Base-by-base conservation (phyloP, 2,888 invertebrate genomes). In the Metallyticus violacea region DNA sequence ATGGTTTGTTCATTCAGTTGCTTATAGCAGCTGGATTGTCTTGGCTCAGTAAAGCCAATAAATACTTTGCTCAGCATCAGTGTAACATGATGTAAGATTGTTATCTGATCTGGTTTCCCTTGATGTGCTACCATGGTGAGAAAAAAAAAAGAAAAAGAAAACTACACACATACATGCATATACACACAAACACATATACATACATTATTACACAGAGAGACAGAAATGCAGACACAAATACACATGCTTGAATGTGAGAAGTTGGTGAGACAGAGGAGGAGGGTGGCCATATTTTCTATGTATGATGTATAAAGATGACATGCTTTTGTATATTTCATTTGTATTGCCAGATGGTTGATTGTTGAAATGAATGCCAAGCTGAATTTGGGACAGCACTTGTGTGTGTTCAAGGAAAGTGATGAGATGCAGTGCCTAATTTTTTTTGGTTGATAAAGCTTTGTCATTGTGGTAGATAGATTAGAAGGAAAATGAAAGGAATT, bases 281-380 rank as follows among this genome's bases (percentile, higher is more conserved):
- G 79, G 85, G 26, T 1, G 28, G 86, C 81, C 82, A 78, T 86
- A 28, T 84, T 83, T 79, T 86, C 83, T 84, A 86, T 62, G 82
- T 79, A 86, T 78, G 78, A 79, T 86, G 40, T 76, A 62, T 62
- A 84, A 62, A 79, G 83, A 83, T 84, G 83, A 28, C 27, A 84
- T 79, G 86, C 86, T 86, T 86, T 86, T 86, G 86, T 86, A 86
- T 84, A 79, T 86, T 84, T 84, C 62, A 82, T 86, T 86, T 86
- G 86, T 83, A 86, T 84, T 86, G 86, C 86, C 86, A 86, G 86
- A 77, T 79, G 81, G 86, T 79, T 26, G 28, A 25, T n/a, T 28
- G 28, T 77, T 77, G 25, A 6, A 62, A 62, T 62, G 30, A 81
- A 40, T 6, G 1, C 62, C 26, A 26, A 27, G 28, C 29, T 22